Evolutionary conservation across 1,140 invertebrate species (phyloP).

Genomic region (Lepidurus apus): DNA sequence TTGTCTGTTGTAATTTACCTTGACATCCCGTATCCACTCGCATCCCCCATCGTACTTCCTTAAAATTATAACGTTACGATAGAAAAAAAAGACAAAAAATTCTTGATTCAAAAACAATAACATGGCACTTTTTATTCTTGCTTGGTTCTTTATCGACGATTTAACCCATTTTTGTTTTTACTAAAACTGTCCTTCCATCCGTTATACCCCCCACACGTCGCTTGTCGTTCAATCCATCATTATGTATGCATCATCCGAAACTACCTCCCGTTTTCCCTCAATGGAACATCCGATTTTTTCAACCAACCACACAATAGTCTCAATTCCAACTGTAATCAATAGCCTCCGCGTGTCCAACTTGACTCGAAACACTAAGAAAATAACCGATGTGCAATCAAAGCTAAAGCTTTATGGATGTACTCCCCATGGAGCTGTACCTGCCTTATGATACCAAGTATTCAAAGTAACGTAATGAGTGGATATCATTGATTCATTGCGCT

Average conservation of each 20-base stretch:
- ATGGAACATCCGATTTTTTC: not conserved
- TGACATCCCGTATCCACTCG: no score
- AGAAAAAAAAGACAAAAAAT: no score
- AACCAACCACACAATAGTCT: not conserved
- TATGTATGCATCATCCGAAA: not conserved
- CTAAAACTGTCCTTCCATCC: not conserved
- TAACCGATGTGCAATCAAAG: slow-evolving; percentile 3
- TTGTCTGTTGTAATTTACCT: no score
- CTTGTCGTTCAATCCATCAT: not conserved
- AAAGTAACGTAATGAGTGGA: not conserved
- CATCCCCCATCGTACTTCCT: no score
- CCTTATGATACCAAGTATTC: slow-evolving; percentile 22
- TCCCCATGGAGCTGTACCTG: slow-evolving; percentile 20
- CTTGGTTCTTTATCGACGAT: not conserved
- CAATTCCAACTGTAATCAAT: not conserved
- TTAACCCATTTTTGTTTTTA: not conserved
- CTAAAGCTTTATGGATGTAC: slow-evolving; percentile 22
- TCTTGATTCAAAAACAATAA: no score
- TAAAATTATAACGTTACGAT: no score
- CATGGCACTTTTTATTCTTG: no score
- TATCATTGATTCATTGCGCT: not conserved
- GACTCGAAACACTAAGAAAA: not conserved
- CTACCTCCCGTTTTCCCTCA: not conserved
- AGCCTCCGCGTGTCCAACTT: not conserved
- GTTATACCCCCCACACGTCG: not conserved